Evolutionary conservation across 2,113 vertebrate genomes (phyloP), one percentile per base, ranked within the genome.

Genomic region (Odontesthes bonariensis): DNA sequence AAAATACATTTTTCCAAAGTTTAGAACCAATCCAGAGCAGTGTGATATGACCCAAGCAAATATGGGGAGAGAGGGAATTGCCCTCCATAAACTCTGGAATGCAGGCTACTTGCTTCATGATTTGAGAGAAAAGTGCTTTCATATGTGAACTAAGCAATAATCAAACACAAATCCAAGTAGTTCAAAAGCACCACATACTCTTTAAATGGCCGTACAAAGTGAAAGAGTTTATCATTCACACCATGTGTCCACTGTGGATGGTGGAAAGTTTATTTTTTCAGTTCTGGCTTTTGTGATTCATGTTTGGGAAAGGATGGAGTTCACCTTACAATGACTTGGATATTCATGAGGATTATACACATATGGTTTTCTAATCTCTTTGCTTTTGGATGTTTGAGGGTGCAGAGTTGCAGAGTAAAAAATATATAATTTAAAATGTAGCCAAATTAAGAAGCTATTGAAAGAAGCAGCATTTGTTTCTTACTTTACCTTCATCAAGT

Each of bases 31-130:
- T 51, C 46, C 16, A 32, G 20, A 53, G 22, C 42, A 49, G 62
- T 74, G 62, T 67, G 67, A 87, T 61, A 57, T 59, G 46, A 79
- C 53, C 53, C 12, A 65, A 57, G 58, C n/a, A 65, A 61, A 75
- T 76, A 75, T 49, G 47, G 46, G 51, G 38, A 73, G 75, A 70
- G 32, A 73, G 17, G 44, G 64, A 89, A 85, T 84, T 76, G 32
- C 56, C 35, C 67, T 81, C 77, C 72, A 82, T 88, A 86, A 90
- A 86, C 68, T 46, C 49, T 70, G 74, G 84, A 91, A 92, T 92
- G 82, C 69, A 53, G 72, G 58, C 52, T 60, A 77, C 31, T 80
- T 58, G 60, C 46, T 76, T 42, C 33, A 38, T 62, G 72, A 79
- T 75, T 73, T 59, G 19, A 61, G 11, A 55, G 62, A 87, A 77